Percentiles rank a stretch among this genome's conserved stretches.
phyloP scores from a whole-genome alignment of 2,113 vertebrate species.

The Haemorhous mexicanus region DNA sequence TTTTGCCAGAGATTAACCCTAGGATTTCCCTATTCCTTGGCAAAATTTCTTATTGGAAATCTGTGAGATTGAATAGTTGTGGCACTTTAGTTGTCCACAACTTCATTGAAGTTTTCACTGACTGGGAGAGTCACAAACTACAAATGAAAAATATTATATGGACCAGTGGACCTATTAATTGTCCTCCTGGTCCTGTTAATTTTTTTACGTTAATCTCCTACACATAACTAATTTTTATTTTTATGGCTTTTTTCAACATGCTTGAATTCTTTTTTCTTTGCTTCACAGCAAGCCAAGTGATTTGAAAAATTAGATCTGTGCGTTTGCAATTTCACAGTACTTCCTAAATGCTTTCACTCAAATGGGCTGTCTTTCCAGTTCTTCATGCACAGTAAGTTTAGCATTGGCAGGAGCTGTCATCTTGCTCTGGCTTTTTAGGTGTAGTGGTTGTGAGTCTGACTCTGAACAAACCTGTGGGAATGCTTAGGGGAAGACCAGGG shows the following conservation, averaged over 20 bases:
- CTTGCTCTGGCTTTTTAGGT: neutral
- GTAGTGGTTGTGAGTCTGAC: neutral
- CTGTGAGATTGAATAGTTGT: neutral
- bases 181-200: conserved; percentile 83
- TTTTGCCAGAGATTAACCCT: neutral
- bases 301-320: conserved; percentile 72
- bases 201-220: conserved; percentile 80
- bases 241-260: conserved; percentile 46
- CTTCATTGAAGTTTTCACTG: conserved; percentile 18
- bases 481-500: neutral
- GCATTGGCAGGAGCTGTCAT: conserved; percentile 28
- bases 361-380: conserved; percentile 34
- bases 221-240: conserved; percentile 78
- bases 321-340: conserved; percentile 64
- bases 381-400: conserved; percentile 26
- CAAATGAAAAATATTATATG: conserved; percentile 83
- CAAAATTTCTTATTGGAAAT: neutral
- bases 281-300: conserved; percentile 68
- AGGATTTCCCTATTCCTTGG: neutral
- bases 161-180: conserved; percentile 94
- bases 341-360: conserved; percentile 65
- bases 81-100: neutral
- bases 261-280: conserved; percentile 63
- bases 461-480: neutral
- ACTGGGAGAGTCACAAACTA: conserved; percentile 43